phyloP scores from a whole-genome alignment of 1,140 invertebrate genomes.

The Trinorchestia longiramus region DNA sequence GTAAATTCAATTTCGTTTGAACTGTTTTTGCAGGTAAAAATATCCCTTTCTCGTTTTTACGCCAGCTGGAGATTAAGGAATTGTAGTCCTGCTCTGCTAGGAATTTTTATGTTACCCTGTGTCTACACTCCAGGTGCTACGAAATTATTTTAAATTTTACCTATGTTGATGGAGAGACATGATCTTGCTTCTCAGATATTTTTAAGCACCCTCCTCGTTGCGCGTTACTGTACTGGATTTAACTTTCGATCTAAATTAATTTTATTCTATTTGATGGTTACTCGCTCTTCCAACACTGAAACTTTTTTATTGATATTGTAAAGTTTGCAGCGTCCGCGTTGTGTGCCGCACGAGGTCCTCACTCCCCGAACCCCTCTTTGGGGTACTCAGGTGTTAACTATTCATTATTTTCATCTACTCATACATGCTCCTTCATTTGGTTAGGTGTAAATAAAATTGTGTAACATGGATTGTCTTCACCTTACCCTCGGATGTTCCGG shows the following conservation, averaged over 20 bases:
- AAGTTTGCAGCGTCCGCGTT: not conserved
- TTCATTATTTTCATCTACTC: slow-evolving; percentile 44
- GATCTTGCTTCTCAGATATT: not conserved
- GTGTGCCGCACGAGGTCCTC: not conserved
- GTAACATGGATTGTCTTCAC: not conserved
- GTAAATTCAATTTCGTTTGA: too few species aligned
- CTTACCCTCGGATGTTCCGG: not conserved
- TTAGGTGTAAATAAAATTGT: slow-evolving; percentile 53
- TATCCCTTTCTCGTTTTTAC: not conserved
- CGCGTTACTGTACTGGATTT: not conserved
- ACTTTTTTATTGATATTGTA: not conserved
- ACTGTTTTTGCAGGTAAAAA: not conserved
- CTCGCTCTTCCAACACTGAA: not conserved
- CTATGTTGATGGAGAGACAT: not conserved
- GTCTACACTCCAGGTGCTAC: not conserved
- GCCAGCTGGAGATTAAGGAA: not conserved
- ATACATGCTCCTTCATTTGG: slow-evolving; percentile 40
- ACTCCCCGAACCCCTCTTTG: not conserved
- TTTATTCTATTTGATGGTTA: not conserved
- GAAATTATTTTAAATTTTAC: not conserved
- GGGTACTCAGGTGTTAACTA: slow-evolving; percentile 43
- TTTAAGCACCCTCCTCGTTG: not conserved
- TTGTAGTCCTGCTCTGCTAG: not conserved
- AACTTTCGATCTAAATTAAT: not conserved
- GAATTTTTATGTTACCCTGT: not conserved